These are phyloP conservation scores for Podabrus alpinus DNA, from an alignment of 2,888 invertebrate species.

Conservation along the genomic window DNA sequence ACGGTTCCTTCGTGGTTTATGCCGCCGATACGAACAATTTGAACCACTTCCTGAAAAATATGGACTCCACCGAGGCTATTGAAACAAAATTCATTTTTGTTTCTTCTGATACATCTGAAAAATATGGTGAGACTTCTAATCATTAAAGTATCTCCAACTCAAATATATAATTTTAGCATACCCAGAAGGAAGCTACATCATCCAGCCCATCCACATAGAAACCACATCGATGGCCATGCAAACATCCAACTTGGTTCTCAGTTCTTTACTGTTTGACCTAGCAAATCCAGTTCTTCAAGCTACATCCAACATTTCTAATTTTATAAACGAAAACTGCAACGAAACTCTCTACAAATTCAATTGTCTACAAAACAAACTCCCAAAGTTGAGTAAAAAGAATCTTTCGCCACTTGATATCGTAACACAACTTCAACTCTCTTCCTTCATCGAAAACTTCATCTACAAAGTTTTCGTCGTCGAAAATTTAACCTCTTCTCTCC, in stretches of 20 bases:
- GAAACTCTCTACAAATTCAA: conserved; percentile 44
- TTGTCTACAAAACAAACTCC: conserved; percentile 41
- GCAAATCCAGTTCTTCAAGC: conserved; percentile 47
- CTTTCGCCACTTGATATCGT: conserved; percentile 21
- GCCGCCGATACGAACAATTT: conserved; percentile 38
- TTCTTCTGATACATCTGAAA: conserved; percentile 24
- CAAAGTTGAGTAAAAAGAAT: conserved; percentile 7
- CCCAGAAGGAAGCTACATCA: conserved; percentile 46
- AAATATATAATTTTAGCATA: conserved; percentile 40
- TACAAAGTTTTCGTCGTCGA: conserved; percentile 44
- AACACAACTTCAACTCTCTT: conserved; percentile 45
- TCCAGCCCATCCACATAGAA: conserved; percentile 45
- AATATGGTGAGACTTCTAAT: conserved; percentile 5
- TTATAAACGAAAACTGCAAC: conserved; percentile 45
- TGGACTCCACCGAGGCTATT: background rate
- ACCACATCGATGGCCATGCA: conserved; percentile 34
- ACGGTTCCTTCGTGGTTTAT: conserved; percentile 34
- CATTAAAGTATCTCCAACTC: background rate
- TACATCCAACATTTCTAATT: conserved; percentile 38
- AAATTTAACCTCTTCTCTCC: conserved; percentile 6
- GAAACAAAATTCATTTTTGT: conserved; percentile 23
- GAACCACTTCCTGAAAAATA: conserved; percentile 18
- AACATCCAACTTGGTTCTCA: conserved; percentile 43
- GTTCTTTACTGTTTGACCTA: conserved; percentile 49
- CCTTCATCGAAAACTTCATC: conserved; percentile 44